Evolutionary conservation across 2,797 vertebrate species (phyloP).

Genomic region (Erpetoichthys calabaricus): DNA sequence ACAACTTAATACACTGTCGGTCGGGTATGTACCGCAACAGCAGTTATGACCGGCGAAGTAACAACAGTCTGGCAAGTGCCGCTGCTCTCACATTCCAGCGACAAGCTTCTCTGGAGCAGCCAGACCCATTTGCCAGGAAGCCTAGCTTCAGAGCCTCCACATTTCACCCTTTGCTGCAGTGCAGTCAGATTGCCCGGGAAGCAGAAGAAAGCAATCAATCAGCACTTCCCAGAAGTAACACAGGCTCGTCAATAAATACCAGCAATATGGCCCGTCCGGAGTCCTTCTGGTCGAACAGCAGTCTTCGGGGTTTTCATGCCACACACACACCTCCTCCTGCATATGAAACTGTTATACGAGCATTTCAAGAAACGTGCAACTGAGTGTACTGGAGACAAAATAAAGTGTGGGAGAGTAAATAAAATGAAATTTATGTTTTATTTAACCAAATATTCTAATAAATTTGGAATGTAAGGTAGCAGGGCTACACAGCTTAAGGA

Average conservation of each 20-base stretch:
- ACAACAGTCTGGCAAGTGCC: slow-evolving; percentile 77
- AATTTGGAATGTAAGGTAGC: too few species aligned
- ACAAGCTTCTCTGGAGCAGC: slow-evolving; percentile 68
- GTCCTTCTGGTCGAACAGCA: slow-evolving; percentile 76
- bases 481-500: too few species aligned
- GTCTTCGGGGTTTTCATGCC: slow-evolving; percentile 51
- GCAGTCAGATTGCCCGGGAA: slow-evolving; percentile 74
- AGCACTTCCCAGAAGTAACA: slow-evolving; percentile 56
- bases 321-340: slow-evolving; percentile 78
- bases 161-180: slow-evolving; percentile 87
- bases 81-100: slow-evolving; percentile 82
- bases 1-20: slow-evolving; percentile 39
- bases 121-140: slow-evolving; percentile 73
- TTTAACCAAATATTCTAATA: too few species aligned
- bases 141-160: slow-evolving; percentile 86
- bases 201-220: slow-evolving; percentile 69
- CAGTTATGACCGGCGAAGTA: slow-evolving; percentile 69
- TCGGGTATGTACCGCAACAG: slow-evolving; percentile 79
- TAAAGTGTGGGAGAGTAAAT: too few species aligned
- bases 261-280: slow-evolving; percentile 53
- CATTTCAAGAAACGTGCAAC: slow-evolving; percentile 61
- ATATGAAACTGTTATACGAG: slow-evolving; percentile 87
- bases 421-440: too few species aligned
- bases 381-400: slow-evolving; percentile 24
- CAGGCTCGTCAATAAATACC: slow-evolving; percentile 32